Base-by-base conservation (phyloP, 2,888 invertebrate species). In the Drosophila kuntzei region DNA sequence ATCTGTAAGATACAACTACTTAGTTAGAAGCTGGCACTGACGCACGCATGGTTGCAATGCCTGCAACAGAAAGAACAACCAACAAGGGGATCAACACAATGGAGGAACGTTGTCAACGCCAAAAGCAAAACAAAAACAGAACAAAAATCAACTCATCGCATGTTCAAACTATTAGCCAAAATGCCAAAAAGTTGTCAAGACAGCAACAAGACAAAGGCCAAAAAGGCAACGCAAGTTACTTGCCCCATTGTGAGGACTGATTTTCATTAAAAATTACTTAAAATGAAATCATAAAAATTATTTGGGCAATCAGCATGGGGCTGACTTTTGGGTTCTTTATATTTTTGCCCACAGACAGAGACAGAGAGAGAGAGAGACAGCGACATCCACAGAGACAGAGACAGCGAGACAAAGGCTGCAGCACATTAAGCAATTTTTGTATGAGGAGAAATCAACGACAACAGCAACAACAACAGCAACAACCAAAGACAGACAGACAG, bases 231-330 rank as follows among this genome's bases (percentile, higher is more conserved):
- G 12, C 41, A 11, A 50, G 71, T 53, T 53, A 57, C 53, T 55
- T 66, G 58, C 53, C 59, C 44, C 55, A 63, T 63, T 71, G 73
- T 76, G 64, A 68, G 74, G 67, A 83, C 77, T 77, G 75, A 84
- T 89, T 89, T 90, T 86, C 89, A 91, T 90, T 89, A 89, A 90
- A 90, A 88, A 90, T 90, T 89, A 90, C 90, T 90, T 90, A 87
- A 89, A 87, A 82, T 82, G 77, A 84, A 84, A 87, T 87, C 81
- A 87, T 71, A 79, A 70, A 80, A 80, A 79, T 79, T 80, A 79
- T 80, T 67, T 80, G 69, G 74, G 74, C 81, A 78, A 71, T 74
- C 76, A 71, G 76, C 79, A 77, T 75, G 80, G 75, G 74, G 80
- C 64, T 54, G 63, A n/a, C 57, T 63, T 60, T 55, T 66, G 50